Base-by-base conservation (phyloP, 1,140 invertebrate species). In the Cecropterus lyciades region DNA sequence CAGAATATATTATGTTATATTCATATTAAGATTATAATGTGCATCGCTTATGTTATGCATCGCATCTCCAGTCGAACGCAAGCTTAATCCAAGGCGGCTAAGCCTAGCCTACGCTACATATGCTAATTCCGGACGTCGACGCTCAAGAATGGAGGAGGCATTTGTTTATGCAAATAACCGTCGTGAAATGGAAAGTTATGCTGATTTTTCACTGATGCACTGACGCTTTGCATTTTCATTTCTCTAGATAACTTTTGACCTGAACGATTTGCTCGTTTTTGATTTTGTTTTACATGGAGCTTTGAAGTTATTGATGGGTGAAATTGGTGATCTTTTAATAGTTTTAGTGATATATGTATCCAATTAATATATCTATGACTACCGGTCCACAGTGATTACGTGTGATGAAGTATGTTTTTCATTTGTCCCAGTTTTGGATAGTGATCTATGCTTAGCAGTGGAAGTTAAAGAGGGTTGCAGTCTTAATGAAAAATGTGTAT, bases 191-290 rank as follows among this genome's bases (percentile, higher is more conserved):
- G 77, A 82, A 69, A 80, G 75, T 77, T 79, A 77, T 82, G 79
- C 69, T 75, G 78, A 82, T 80, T 79, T 82, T 76, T 75, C 76
- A 79, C 76, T 82, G 80, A 82, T 80, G 75, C 65, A 65, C 69
- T 46, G 42, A 65, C 68, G 65, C 24, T 69, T 78, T 76, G 75
- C 67, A 80, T 76, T 80, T 76, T 75, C 69, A 76, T 76, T 78
- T 72, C 73, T 67, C 52, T 62, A 69, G 73, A 77, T 77, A 70
- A 69, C 70, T 66, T 77, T 77, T 73, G 77, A 72, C 70, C 74
- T 57, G 55, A 51, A 49, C 48, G 33, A 63, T 52, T 63, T 52
- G 57, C 10, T 51, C 17, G 33, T 52, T 63, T 30, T 63, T 63
- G 15, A 7, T 20, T 17, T 37, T 37, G 33, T 37, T 37, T 37